These are phyloP conservation scores for Liopterus haemorrhoidalis DNA, from an alignment of 2,888 invertebrate species.

Conservation along the genomic window DNA sequence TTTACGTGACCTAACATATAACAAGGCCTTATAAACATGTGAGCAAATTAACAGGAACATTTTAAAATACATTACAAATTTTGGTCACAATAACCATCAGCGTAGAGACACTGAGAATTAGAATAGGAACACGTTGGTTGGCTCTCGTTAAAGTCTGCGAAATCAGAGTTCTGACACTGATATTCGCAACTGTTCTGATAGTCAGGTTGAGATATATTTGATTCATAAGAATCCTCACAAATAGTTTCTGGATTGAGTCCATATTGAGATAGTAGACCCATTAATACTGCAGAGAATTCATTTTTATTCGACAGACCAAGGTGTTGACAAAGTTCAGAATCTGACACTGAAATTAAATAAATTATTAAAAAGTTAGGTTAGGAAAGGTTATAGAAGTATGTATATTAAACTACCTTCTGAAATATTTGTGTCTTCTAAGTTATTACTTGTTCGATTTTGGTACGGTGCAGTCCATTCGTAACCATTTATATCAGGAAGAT, in stretches of 20 bases:
- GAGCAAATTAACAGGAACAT: too few species aligned
- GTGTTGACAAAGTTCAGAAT: conserved; percentile 23
- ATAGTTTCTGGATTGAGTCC: conserved; percentile 30
- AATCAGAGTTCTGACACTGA: too few species aligned
- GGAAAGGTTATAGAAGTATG: neutral
- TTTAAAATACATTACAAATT: too few species aligned
- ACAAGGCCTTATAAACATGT: too few species aligned
- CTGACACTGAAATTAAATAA: conserved; percentile 17
- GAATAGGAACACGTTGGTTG: too few species aligned
- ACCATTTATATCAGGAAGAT: conserved; percentile 52
- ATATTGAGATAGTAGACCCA: conserved; percentile 35
- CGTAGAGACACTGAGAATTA: too few species aligned
- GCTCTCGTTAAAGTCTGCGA: too few species aligned
- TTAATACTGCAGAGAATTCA: conserved; percentile 37
- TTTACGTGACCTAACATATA: too few species aligned
- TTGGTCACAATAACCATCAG: too few species aligned
- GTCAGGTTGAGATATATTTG: conserved; percentile 9
- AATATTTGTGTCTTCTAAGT: too few species aligned
- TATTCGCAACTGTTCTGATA: too few species aligned
- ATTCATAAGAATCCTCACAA: conserved; percentile 15
- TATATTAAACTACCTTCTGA: conserved; percentile 13
- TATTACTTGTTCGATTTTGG: too few species aligned
- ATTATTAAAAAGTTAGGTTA: neutral
- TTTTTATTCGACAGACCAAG: conserved; percentile 35
- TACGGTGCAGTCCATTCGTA: conserved; percentile 23